Evolutionary conservation across 2,888 invertebrate species (phyloP), one percentile per base, ranked within the genome.

Genomic region (Agrotis exclamationis): DNA sequence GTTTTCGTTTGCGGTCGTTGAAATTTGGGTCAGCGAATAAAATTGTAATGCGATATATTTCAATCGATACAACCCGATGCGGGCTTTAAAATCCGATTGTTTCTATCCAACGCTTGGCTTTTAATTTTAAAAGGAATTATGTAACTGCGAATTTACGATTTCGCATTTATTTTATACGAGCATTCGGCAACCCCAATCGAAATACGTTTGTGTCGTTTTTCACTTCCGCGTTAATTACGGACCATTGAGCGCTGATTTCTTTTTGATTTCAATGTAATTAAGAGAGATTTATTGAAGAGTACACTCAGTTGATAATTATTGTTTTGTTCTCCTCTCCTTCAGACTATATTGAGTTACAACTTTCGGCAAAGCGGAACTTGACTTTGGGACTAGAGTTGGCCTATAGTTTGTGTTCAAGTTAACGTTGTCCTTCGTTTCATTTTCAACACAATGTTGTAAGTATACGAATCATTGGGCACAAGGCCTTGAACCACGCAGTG

Each of bases 11-110:
- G 88, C 86, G 88, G 84, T 80, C 63, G 78, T 76, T 77, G 81
- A 87, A 85, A 93, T 90, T 90, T 90, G 89, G 92, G 92, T 92
- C 93, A 91, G 81, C 87, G 88, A 84, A 90, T 91, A 88, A 90
- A 91, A 90, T 90, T 85, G 88, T 86, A 88, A 87, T 83, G 76
- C 80, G 58, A 80, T 84, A 82, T 82, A 83, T 82, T 83, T 83
- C 79, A 78, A 83, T 82, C 86, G 75, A 84, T 80, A 85, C 83
- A 77, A 64, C 68, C 73, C 66, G 67, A 76, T 70, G 70, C 71
- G 77, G 76, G 80, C 74, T 83, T 85, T 79, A 83, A 82, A 86
- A 82, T 76, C 53, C 70, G 70, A 77, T 79, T 70, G 76, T 74
- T 79, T 74, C 68, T 71, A 78, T 78, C 66, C 63, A 57, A 59